These are phyloP conservation scores for Axea sp. DNA, from an alignment of 2,888 invertebrate genomes.

Conservation along the genomic window DNA sequence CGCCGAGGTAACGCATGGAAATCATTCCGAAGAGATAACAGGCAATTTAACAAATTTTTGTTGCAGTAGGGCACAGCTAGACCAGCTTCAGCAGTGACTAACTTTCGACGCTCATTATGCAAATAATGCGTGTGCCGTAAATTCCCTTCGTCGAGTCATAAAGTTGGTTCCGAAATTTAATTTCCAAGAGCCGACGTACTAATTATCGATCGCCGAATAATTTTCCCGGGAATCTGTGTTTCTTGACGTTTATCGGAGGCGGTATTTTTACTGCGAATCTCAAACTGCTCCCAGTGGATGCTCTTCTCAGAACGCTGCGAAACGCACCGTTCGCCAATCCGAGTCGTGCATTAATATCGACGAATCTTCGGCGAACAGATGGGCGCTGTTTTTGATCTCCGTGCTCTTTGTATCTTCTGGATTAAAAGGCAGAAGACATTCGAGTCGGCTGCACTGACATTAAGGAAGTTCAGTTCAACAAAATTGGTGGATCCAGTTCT, in stretches of 20 bases:
- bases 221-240: conserved; percentile 27
- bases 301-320: conserved; percentile 39
- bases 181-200: conserved; percentile 11
- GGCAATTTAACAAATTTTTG: conserved; percentile 14
- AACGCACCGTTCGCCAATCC: conserved; percentile 27
- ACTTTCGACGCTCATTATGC: conserved; percentile 26
- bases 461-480: neutral
- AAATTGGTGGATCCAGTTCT: neutral
- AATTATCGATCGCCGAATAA: conserved; percentile 45
- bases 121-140: conserved; percentile 11
- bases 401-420: conserved; percentile 11
- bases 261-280: conserved; percentile 38
- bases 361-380: conserved; percentile 53
- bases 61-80: conserved; percentile 1
- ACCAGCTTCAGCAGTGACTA: conserved; percentile 5
- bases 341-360: conserved; percentile 44
- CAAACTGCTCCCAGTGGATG: conserved; percentile 19
- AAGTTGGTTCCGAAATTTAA: conserved; percentile 15
- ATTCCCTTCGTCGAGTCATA: conserved; percentile 3
- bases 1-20: too few species aligned
- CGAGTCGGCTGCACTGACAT: neutral
- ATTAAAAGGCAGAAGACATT: conserved; percentile 25
- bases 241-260: conserved; percentile 41
- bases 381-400: conserved; percentile 38
- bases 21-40: too few species aligned